These are phyloP conservation scores for Chrysemys picta DNA, from an alignment of 2,113 vertebrate genomes.

Conservation along the genomic window DNA sequence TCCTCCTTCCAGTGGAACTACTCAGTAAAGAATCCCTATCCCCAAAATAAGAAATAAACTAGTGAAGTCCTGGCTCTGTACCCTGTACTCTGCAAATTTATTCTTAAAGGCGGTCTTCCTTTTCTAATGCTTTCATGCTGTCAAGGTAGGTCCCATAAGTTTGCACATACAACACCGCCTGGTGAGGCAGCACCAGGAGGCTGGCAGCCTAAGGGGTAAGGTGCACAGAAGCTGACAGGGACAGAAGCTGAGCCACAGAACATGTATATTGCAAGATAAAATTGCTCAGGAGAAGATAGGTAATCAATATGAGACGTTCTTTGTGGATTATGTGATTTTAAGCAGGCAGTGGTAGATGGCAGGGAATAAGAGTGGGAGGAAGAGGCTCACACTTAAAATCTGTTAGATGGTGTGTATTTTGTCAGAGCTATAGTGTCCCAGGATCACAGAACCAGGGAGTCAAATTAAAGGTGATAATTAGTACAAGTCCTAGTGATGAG, in stretches of 20 bases:
- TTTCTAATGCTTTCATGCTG: background rate
- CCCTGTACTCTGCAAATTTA: rapidly evolving
- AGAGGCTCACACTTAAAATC: background rate
- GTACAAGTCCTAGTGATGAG: background rate
- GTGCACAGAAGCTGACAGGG: background rate
- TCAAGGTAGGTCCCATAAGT: background rate
- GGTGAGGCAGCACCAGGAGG: background rate
- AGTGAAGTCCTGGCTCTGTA: rapidly evolving
- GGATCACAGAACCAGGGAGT: rapidly evolving
- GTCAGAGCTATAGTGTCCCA: background rate
- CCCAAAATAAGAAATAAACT: rapidly evolving
- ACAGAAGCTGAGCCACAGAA: rapidly evolving
- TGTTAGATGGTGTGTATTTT: background rate
- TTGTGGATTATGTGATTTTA: background rate
- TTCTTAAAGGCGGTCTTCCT: background rate
- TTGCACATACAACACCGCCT: background rate
- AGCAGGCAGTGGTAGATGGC: rapidly evolving
- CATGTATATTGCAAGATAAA: rapidly evolving
- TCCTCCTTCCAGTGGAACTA: rapidly evolving
- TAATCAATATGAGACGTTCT: rapidly evolving
- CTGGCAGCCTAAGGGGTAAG: background rate
- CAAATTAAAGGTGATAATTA: background rate
- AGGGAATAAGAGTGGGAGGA: background rate
- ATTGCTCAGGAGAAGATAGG: background rate
- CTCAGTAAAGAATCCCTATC: rapidly evolving